Evolutionary conservation across 1,140 invertebrate genomes (phyloP).

Genomic region (Aphidius gifuensis): DNA sequence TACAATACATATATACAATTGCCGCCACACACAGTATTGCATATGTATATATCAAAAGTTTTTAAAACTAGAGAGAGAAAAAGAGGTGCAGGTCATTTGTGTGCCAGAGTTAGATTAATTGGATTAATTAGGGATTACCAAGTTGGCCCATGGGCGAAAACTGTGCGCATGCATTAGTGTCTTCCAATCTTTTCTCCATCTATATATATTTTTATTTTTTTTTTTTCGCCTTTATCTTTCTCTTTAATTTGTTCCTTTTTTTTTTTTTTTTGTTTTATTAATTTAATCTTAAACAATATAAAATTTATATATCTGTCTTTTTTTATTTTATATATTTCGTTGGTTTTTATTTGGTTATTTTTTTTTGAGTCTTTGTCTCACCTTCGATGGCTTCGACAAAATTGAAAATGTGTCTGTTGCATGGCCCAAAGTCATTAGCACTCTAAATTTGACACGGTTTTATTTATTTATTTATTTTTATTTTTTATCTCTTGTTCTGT

Average conservation of each 20-base stretch:
- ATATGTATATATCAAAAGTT: not conserved
- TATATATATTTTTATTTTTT: too few relatives aligned
- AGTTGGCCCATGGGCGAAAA: slow-evolving; percentile 37
- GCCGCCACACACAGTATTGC: not conserved
- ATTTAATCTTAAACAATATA: too few relatives aligned
- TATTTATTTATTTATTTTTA: not conserved
- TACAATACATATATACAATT: too few relatives aligned
- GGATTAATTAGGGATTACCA: slow-evolving; percentile 56
- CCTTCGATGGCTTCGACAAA: slow-evolving; percentile 22
- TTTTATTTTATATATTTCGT: not conserved
- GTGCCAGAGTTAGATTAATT: slow-evolving; percentile 53
- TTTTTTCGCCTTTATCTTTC: too few relatives aligned
- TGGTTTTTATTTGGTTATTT: not conserved
- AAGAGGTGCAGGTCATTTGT: slow-evolving; percentile 46
- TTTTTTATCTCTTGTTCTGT: slow-evolving; percentile 1
- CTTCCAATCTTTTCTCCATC: too few relatives aligned
- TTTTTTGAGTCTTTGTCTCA: slow-evolving; percentile 1
- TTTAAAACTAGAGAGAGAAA: slow-evolving; percentile 9
- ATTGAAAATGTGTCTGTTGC: slow-evolving; percentile 35
- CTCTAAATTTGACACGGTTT: slow-evolving; percentile 52
- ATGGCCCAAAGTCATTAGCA: slow-evolving; percentile 50
- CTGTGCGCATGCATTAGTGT: slow-evolving; percentile 47
- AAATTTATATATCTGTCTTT: too few relatives aligned
- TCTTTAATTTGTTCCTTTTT: too few relatives aligned
- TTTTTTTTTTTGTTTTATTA: too few relatives aligned